Evolutionary conservation across 2,113 vertebrate genomes (phyloP).

Genomic region (Spheniscus mendiculus): DNA sequence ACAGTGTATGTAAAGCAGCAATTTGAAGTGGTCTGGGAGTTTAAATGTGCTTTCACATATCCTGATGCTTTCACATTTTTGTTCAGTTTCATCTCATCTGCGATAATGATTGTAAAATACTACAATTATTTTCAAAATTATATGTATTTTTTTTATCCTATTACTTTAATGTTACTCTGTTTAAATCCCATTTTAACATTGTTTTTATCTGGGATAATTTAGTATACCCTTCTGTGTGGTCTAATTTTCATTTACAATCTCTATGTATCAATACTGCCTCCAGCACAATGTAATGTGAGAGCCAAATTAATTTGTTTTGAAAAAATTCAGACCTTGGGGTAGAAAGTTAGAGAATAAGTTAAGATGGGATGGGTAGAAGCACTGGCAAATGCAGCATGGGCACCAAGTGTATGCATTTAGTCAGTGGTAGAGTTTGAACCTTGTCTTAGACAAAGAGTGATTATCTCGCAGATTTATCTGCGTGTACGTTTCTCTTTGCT

Average conservation of each 20-base stretch:
- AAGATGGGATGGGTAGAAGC: not conserved
- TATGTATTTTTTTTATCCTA: not conserved
- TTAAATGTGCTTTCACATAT: not conserved
- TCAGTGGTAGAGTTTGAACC: not conserved
- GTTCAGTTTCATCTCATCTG: not conserved
- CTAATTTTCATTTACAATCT: not conserved
- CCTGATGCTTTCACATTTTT: not conserved
- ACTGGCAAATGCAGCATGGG: not conserved
- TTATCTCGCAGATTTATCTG: not conserved
- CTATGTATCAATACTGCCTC: not conserved
- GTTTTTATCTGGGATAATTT: not conserved
- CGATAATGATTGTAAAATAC: not conserved
- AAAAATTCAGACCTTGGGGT: not conserved
- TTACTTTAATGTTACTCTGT: not conserved
- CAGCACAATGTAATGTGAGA: not conserved
- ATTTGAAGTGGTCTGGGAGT: not conserved
- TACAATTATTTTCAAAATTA: not conserved
- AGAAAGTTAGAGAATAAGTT: not conserved
- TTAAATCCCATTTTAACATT: not conserved
- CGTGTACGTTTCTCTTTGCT: not conserved
- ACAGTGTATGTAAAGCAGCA: not conserved
- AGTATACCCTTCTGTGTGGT: not conserved
- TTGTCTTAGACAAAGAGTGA: not conserved
- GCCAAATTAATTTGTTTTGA: slow-evolving; percentile 8
- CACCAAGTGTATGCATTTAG: not conserved